Percentiles rank a stretch among this genome's conserved stretches.
Evolutionary conservation across 2,888 invertebrate genomes (phyloP).

Genomic region (Luperina testacea): DNA sequence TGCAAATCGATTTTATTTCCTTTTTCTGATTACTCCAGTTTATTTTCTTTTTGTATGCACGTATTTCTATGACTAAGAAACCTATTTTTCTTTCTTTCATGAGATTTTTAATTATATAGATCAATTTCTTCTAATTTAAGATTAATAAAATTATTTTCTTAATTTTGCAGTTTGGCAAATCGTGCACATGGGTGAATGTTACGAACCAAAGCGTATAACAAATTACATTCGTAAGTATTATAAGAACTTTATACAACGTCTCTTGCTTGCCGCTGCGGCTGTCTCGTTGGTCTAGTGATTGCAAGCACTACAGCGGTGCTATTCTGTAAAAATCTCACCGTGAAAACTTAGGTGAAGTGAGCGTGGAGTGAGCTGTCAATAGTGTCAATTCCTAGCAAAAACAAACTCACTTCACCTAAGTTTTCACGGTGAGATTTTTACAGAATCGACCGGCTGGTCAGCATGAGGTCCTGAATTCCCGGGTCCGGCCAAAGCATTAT

Average conservation of each 20-base stretch:
- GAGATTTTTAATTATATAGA: not conserved
- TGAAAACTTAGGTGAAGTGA: too few relatives aligned
- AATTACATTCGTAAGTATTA: slow-evolving; percentile 34
- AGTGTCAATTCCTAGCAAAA: too few relatives aligned
- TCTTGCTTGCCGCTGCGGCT: not conserved
- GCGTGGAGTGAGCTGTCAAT: too few relatives aligned
- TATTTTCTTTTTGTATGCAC: not conserved
- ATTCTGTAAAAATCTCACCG: too few relatives aligned
- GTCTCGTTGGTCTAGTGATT: not conserved
- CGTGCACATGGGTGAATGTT: slow-evolving; percentile 46
- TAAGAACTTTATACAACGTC: not conserved
- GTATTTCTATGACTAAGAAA: not conserved
- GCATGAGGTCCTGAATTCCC: not conserved
- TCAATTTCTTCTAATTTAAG: not conserved
- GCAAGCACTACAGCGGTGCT: not conserved
- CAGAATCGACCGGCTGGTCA: too few relatives aligned
- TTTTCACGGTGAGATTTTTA: too few relatives aligned
- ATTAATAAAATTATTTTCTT: not conserved
- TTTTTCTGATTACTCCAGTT: not conserved
- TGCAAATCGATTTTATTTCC: not conserved
- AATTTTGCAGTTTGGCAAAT: slow-evolving; percentile 53
- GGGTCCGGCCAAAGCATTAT: not conserved
- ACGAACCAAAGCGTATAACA: accelerated
- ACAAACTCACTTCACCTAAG: too few relatives aligned
- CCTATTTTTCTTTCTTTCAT: not conserved